These are phyloP conservation scores for Macaria notata DNA, from an alignment of 2,888 invertebrate genomes.

Conservation along the genomic window DNA sequence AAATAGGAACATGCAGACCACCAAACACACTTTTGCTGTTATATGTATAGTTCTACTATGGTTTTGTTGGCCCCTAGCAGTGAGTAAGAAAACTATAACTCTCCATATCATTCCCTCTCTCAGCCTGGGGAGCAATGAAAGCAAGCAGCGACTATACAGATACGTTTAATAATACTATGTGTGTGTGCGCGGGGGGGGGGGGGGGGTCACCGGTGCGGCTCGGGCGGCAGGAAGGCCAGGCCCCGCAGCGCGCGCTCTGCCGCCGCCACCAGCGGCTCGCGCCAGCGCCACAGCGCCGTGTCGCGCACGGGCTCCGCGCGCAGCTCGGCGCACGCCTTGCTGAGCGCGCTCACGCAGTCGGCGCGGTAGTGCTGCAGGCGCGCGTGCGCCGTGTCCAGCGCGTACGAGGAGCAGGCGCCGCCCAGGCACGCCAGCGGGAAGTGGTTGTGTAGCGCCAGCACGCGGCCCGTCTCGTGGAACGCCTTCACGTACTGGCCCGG, in stretches of 20 bases:
- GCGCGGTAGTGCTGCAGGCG: slow-evolving; percentile 97
- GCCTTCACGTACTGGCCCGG: slow-evolving; percentile 97
- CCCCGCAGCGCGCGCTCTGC: slow-evolving; percentile 86
- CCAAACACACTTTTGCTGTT: too few species aligned
- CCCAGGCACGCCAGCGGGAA: slow-evolving; percentile 94
- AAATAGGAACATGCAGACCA: too few species aligned
- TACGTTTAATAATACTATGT: slow-evolving; percentile 61
- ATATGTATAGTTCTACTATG: too few species aligned
- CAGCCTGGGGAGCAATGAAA: slow-evolving; percentile 5
- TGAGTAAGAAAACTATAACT: too few species aligned
- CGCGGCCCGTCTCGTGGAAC: slow-evolving; percentile 95
- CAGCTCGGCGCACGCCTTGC: slow-evolving; percentile 92
- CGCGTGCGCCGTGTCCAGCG: slow-evolving; percentile 91
- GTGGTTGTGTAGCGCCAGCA: slow-evolving; percentile 95
- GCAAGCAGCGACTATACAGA: slow-evolving; percentile 53
- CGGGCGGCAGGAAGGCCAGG: slow-evolving; percentile 85
- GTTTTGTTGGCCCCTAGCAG: too few species aligned
- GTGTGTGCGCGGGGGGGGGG: slow-evolving; percentile 26
- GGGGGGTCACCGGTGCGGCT: slow-evolving; percentile 48
- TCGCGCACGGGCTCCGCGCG: slow-evolving; percentile 92
- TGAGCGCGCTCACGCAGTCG: slow-evolving; percentile 93
- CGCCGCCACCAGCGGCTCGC: slow-evolving; percentile 87
- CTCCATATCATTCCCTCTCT: too few species aligned
- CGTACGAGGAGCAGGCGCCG: slow-evolving; percentile 91
- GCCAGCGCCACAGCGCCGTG: slow-evolving; percentile 94